These are phyloP conservation scores for Ips typographus DNA, from an alignment of 1,140 invertebrate genomes.

Conservation along the genomic window DNA sequence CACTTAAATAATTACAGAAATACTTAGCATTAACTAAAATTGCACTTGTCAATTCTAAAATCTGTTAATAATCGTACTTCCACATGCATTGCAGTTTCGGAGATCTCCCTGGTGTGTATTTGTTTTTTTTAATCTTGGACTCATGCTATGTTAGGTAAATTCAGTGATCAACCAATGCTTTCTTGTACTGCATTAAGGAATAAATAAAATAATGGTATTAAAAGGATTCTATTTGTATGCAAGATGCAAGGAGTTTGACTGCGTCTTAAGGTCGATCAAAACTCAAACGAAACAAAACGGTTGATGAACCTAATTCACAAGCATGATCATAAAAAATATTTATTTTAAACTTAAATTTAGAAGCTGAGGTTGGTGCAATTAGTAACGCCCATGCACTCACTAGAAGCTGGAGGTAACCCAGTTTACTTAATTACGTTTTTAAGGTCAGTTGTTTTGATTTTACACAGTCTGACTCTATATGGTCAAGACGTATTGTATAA, in stretches of 20 bases:
- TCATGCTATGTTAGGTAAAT: no score
- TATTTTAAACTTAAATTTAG: constrained; percentile 5
- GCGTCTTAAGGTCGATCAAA: constrained; percentile 18
- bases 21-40: no score
- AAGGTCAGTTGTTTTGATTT: constrained; percentile 2
- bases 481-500: background rate
- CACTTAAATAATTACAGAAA: no score
- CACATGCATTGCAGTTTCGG: no score
- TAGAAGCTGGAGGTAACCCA: background rate
- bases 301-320: constrained; percentile 13
- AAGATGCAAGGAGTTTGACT: background rate
- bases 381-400: background rate
- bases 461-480: constrained; percentile 3
- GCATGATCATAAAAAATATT: background rate
- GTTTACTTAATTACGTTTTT: constrained; percentile 1
- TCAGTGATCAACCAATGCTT: no score
- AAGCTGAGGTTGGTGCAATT: constrained; percentile 7
- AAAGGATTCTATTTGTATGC: constrained; percentile 8
- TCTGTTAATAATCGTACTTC: no score
- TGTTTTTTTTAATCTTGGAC: no score
- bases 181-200: no score
- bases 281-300: background rate
- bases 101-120: no score
- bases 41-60: no score
- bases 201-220: background rate